A percentile compares a stretch with the other conserved stretches of the same genome.
Conservation (phyloP, 2,113 vertebrate species). For the Psittacula cyanocephala region DNA sequence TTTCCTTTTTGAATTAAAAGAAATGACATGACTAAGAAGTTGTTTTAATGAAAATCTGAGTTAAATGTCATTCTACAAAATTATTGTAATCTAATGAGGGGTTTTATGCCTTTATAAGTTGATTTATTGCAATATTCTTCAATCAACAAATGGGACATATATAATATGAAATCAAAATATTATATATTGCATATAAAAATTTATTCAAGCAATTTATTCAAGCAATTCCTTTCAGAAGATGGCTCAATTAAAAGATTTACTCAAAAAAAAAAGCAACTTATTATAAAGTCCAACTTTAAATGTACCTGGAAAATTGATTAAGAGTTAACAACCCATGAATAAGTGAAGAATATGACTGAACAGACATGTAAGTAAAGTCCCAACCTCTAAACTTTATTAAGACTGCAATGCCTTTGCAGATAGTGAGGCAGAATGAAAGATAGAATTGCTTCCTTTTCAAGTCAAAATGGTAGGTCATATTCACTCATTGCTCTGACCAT, state of each 20-base stretch:
- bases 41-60: constrained; percentile 35
- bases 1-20: constrained; percentile 45
- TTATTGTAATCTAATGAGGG: constrained; percentile 25
- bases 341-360: neutral
- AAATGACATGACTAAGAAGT: constrained; percentile 33
- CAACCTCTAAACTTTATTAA: neutral
- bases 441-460: neutral
- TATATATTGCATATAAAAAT: neutral
- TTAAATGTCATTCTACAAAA: constrained; percentile 23
- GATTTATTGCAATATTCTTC: constrained; percentile 8
- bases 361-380: neutral
- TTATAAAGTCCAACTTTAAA: neutral
- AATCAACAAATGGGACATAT: neutral
- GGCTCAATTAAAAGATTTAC: neutral
- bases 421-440: neutral
- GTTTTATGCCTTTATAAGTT: neutral
- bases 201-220: neutral
- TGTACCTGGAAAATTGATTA: neutral
- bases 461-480: neutral
- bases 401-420: neutral
- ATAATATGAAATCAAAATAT: neutral
- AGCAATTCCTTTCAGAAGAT: neutral
- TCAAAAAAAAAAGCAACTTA: neutral
- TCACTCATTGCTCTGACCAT: neutral
- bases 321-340: neutral